Percentiles rank a stretch among this genome's conserved stretches.
phyloP scores from a whole-genome alignment of 2,113 vertebrate species.

The Tetrax tetrax region DNA sequence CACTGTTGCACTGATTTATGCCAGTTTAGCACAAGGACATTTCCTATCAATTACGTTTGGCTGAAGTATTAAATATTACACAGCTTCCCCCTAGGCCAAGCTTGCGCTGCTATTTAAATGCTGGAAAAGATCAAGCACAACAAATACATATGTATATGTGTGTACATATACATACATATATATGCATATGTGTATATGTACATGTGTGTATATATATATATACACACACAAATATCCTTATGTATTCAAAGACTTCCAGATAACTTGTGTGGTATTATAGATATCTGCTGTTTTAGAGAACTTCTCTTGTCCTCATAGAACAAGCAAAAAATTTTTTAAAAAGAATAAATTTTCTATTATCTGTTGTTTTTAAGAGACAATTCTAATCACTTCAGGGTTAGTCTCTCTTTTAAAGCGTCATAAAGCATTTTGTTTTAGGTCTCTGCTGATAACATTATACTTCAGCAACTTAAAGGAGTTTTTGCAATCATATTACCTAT shows the following conservation, averaged over 20 bases:
- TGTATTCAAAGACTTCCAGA: background rate
- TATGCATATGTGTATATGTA: background rate
- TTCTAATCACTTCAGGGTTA: background rate
- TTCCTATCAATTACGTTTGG: background rate
- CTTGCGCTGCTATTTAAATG: background rate
- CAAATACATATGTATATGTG: too few relatives aligned
- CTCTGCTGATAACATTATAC: background rate
- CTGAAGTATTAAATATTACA: background rate
- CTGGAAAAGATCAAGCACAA: background rate
- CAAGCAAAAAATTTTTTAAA: background rate
- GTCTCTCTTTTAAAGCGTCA: background rate
- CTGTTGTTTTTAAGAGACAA: background rate
- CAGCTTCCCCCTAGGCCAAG: background rate
- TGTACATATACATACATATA: background rate
- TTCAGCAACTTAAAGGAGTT: background rate
- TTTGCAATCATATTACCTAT: background rate
- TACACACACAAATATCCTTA: background rate
- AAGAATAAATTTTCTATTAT: background rate
- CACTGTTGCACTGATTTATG: background rate
- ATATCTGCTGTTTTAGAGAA: background rate
- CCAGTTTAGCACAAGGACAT: background rate
- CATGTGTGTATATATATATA: accelerated
- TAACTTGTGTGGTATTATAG: background rate
- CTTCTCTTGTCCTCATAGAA: background rate
- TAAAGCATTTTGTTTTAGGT: background rate